Percentiles rank a stretch among this genome's conserved stretches.
Evolutionary conservation across 2,113 vertebrate genomes (phyloP).

Genomic region (Cyanoramphus novaezelandiae): DNA sequence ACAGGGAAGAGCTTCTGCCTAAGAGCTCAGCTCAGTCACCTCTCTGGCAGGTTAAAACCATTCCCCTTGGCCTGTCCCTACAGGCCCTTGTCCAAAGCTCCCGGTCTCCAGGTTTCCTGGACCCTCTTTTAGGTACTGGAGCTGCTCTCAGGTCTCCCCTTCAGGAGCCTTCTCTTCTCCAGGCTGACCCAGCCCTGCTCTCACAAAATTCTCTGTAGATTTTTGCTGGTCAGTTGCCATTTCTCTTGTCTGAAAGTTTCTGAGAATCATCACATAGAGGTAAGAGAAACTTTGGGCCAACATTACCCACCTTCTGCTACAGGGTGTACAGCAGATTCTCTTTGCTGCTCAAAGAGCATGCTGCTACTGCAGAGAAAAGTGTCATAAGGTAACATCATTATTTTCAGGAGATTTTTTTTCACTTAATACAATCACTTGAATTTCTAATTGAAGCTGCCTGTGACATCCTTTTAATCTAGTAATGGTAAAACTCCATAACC

Average conservation of each 20-base stretch:
- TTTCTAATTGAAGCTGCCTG: neutral
- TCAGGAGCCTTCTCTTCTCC: neutral
- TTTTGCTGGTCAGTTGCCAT: neutral
- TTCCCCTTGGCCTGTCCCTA: too few relatives aligned
- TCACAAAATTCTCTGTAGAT: neutral
- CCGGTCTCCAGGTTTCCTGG: too few relatives aligned
- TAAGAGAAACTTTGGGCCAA: neutral
- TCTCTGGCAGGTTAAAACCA: too few relatives aligned
- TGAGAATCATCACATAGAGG: neutral
- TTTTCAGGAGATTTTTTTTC: neutral
- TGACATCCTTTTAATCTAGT: slow-evolving; percentile 40
- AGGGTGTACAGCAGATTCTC: neutral
- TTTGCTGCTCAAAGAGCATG: neutral
- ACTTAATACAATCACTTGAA: neutral
- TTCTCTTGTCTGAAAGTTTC: neutral
- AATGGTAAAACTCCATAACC: slow-evolving; percentile 14
- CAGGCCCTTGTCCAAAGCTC: too few relatives aligned
- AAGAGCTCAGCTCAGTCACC: too few relatives aligned
- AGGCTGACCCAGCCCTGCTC: neutral
- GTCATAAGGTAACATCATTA: neutral
- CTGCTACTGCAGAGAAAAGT: neutral
- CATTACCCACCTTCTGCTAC: rapidly evolving
- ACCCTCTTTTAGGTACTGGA: neutral
- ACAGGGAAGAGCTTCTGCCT: too few relatives aligned
- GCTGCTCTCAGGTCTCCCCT: neutral